A percentile compares a stretch with the other conserved stretches of the same genome.
Conservation (phyloP, 2,113 vertebrate genomes). For the Brachyistius frenatus region DNA sequence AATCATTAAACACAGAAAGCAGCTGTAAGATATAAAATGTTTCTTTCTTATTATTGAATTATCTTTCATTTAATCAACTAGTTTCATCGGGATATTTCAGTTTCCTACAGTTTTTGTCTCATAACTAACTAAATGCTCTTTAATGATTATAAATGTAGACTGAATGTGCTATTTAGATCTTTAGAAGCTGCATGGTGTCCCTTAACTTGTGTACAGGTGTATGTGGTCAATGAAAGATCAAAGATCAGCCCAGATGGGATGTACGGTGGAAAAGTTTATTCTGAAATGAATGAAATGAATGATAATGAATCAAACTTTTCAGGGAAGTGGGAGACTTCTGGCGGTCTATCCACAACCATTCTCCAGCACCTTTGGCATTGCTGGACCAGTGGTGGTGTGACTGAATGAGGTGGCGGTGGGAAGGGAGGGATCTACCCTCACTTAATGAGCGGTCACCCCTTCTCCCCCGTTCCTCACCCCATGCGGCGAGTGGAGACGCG, state of each 20-base stretch:
- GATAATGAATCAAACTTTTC: constrained; percentile 81
- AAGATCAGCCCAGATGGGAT: constrained; percentile 71
- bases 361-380: constrained; percentile 83
- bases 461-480: constrained; percentile 83
- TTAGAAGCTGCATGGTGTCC: no score
- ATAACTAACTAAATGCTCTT: no score
- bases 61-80: no score
- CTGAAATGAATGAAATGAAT: constrained; percentile 82
- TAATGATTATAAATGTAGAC: no score
- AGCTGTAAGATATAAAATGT: no score
- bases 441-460: constrained; percentile 84
- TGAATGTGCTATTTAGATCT: no score
- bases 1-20: no score
- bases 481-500: constrained; percentile 70
- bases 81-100: no score
- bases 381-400: constrained; percentile 79
- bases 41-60: no score
- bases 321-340: constrained; percentile 69
- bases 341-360: constrained; percentile 73
- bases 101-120: no score
- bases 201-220: no score
- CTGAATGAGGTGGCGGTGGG: constrained; percentile 82
- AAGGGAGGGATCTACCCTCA: constrained; percentile 82
- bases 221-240: constrained; percentile 65
- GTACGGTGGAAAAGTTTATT: constrained; percentile 89